Conservation (phyloP, 2,113 vertebrate species). For the Gasterosteus aculeatus region DNA sequence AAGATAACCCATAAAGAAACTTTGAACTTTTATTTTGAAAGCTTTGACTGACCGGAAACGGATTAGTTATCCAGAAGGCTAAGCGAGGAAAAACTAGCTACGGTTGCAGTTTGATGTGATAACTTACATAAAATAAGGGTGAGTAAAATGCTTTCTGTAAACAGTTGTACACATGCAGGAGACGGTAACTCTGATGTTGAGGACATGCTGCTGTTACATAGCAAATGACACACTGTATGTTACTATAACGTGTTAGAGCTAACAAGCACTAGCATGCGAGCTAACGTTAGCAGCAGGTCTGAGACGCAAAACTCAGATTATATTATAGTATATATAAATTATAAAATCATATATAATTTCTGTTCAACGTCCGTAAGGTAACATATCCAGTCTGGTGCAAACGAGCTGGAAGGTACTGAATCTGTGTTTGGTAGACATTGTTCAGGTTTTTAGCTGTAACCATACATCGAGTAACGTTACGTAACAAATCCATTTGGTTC, state of each 20-base stretch:
- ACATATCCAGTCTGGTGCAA: background rate
- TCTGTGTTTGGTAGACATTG: background rate
- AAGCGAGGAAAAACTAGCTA: conserved; percentile 5
- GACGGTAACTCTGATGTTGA: background rate
- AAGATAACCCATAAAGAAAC: background rate
- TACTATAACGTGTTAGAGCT: background rate
- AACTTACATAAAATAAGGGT: conserved; percentile 38
- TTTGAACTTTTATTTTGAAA: conserved; percentile 51
- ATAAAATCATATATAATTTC: background rate
- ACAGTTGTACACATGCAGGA: background rate
- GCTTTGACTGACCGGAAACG: conserved; percentile 27
- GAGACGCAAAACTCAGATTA: background rate
- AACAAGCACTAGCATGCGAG: conserved; percentile 6
- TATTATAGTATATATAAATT: background rate
- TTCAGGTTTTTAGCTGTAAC: background rate
- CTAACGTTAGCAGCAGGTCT: conserved; percentile 24
- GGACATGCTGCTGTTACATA: background rate
- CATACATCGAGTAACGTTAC: background rate
- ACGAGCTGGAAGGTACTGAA: too few species aligned
- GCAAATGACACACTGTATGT: background rate
- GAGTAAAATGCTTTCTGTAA: conserved; percentile 23
- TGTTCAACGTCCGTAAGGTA: background rate
- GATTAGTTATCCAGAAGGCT: background rate
- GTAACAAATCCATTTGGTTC: background rate
- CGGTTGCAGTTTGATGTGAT: conserved; percentile 43